Conservation (phyloP, 2,113 vertebrate genomes). For the Gobius niger region DNA sequence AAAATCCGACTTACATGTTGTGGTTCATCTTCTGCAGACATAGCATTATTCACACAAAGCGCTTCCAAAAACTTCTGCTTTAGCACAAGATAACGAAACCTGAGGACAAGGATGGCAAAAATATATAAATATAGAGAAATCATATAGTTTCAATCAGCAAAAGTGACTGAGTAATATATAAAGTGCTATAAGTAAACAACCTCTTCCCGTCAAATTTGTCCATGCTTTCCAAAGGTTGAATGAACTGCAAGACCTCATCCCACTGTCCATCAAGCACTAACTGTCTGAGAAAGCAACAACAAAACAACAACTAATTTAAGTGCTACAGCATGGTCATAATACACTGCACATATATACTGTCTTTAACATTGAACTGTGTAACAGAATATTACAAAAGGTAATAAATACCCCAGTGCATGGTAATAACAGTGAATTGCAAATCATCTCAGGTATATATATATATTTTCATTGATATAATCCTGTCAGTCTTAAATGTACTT, state of each 20-base stretch:
- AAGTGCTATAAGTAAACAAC: constrained; percentile 35
- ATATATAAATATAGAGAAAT: neutral
- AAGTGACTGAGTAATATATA: neutral
- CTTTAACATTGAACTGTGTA: too few relatives aligned
- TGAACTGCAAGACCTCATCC: constrained; percentile 99
- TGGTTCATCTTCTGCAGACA: constrained; percentile 93
- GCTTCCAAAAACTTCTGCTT: constrained; percentile 98
- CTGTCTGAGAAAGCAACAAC: constrained; percentile 78
- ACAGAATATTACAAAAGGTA: neutral
- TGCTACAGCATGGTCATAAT: too few relatives aligned
- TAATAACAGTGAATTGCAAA: neutral
- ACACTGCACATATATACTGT: too few relatives aligned
- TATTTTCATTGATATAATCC: neutral
- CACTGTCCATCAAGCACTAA: constrained; percentile 96
- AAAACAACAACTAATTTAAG: neutral
- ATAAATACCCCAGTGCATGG: neutral
- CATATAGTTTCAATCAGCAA: neutral
- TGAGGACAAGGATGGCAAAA: constrained; percentile 56
- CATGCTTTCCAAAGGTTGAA: constrained; percentile 96
- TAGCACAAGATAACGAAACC: constrained; percentile 94
- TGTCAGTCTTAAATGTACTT: too few relatives aligned
- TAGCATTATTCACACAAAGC: constrained; percentile 96
- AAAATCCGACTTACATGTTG: constrained; percentile 85
- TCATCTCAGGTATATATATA: neutral
- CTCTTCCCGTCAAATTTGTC: constrained; percentile 98